phyloP scores from a whole-genome alignment of 1,140 invertebrate species.

The Drosophila pachea region DNA sequence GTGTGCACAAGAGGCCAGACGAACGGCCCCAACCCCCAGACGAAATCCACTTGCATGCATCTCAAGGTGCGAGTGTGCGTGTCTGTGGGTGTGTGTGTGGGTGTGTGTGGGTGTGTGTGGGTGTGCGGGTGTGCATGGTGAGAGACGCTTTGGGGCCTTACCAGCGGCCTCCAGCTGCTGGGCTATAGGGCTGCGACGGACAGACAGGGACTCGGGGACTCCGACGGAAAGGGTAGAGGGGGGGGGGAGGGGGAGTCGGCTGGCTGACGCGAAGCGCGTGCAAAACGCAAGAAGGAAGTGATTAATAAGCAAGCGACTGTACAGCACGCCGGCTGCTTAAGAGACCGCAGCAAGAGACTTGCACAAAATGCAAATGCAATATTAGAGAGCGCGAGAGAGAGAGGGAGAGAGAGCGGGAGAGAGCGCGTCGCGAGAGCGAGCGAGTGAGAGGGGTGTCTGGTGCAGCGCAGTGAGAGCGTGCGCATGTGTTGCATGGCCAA shows the following conservation, averaged over 20 bases:
- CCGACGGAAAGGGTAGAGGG: no score
- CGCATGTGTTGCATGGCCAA: conserved; percentile 42
- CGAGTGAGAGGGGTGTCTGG: not conserved
- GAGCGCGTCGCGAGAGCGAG: not conserved
- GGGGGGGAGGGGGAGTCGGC: not conserved
- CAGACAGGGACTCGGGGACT: no score
- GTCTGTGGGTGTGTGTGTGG: conserved; percentile 1
- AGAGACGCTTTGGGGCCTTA: not conserved
- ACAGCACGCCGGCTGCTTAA: conserved; percentile 44
- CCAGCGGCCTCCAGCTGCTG: no score
- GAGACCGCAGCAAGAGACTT: conserved; percentile 39
- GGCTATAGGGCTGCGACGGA: not conserved
- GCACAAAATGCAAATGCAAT: conserved; percentile 30
- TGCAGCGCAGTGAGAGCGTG: conserved; percentile 60
- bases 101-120: conserved; percentile 9
- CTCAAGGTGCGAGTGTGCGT: conserved; percentile 24
- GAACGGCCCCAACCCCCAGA: not conserved
- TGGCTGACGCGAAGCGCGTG: conserved; percentile 27
- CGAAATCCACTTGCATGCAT: not conserved
- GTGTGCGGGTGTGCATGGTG: conserved; percentile 6
- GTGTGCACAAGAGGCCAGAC: conserved; percentile 1
- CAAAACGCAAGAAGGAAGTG: conserved; percentile 55
- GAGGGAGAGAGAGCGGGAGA: not conserved
- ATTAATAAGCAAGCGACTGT: conserved; percentile 58
- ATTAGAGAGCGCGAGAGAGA: not conserved